These are phyloP conservation scores for Corythoichthys haematopterus DNA, from an alignment of 2,113 vertebrate genomes.

Conservation along the genomic window DNA sequence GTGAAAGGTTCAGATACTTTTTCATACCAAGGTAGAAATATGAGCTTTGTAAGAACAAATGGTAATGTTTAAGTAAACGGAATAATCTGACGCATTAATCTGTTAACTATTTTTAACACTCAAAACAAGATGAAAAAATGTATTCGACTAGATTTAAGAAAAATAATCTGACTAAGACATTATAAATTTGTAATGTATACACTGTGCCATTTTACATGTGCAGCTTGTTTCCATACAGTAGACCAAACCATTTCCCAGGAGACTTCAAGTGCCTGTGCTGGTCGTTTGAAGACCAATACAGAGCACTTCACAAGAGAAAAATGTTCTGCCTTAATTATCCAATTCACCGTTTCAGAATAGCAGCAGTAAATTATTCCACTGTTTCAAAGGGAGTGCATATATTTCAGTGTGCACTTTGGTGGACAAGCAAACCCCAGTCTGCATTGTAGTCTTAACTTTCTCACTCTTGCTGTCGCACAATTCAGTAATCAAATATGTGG, in stretches of 20 bases:
- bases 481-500: neutral
- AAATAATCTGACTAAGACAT: too few relatives aligned
- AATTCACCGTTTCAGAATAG: slow-evolving; percentile 22
- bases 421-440: neutral
- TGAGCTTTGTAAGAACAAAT: too few relatives aligned
- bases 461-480: slow-evolving; percentile 29
- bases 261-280: neutral
- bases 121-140: too few relatives aligned
- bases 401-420: slow-evolving; percentile 1
- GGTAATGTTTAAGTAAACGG: too few relatives aligned
- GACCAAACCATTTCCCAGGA: slow-evolving; percentile 22
- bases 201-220: slow-evolving; percentile 20
- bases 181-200: slow-evolving; percentile 13
- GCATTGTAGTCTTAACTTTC: slow-evolving; percentile 16
- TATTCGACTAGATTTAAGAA: too few relatives aligned
- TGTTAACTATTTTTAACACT: too few relatives aligned
- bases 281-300: slow-evolving; percentile 27
- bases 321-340: slow-evolving; percentile 26
- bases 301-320: neutral
- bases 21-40: too few relatives aligned
- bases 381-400: slow-evolving; percentile 11
- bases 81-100: too few relatives aligned
- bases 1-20: too few relatives aligned
- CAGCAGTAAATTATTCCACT: slow-evolving; percentile 15
- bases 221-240: slow-evolving; percentile 32